These are phyloP conservation scores for Polypedilum vanderplanki DNA, from an alignment of 1,140 invertebrate genomes.

Conservation along the genomic window DNA sequence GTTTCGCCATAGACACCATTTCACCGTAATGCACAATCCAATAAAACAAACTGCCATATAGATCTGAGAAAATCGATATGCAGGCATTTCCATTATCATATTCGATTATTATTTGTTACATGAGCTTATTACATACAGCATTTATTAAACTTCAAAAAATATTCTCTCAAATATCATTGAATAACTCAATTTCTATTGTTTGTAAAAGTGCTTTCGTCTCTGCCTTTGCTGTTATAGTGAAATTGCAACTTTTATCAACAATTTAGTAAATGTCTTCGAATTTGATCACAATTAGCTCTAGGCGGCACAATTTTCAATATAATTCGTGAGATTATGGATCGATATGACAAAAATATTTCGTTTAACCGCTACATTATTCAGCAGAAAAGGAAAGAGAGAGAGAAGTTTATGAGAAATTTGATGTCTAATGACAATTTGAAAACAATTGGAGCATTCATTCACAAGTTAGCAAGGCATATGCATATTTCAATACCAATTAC, in stretches of 20 bases:
- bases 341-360: no score
- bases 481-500: not conserved
- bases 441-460: constrained; percentile 17
- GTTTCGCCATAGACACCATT: no score
- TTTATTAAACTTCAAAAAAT: no score
- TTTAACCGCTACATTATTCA: no score
- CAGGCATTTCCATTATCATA: not conserved
- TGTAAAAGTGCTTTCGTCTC: not conserved
- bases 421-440: not conserved
- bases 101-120: constrained; percentile 19
- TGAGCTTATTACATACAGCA: not conserved
- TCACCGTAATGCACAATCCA: no score
- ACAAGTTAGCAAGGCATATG: not conserved
- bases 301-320: no score
- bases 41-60: not conserved
- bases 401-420: no score
- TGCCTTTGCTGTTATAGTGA: not conserved
- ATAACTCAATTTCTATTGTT: constrained; percentile 10
- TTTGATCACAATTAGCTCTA: not conserved
- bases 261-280: not conserved
- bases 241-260: constrained; percentile 6
- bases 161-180: not conserved
- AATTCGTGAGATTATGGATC: no score
- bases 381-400: no score
- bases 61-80: constrained; percentile 4